These are phyloP conservation scores for Hermaeophaga mercurialis DNA, from an alignment of 2,888 invertebrate species.

Conservation along the genomic window DNA sequence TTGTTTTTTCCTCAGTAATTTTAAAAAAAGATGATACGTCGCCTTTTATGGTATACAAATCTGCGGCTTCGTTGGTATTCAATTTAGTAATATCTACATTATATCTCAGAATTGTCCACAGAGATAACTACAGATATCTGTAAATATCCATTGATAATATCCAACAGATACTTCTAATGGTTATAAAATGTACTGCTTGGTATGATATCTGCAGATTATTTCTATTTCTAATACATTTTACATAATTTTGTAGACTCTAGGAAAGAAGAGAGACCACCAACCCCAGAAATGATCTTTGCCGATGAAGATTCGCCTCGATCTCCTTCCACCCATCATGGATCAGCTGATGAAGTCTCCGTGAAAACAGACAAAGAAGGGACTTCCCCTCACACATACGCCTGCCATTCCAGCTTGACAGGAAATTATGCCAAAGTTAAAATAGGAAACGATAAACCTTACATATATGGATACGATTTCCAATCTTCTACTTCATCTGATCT, in stretches of 20 bases:
- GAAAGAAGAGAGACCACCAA: neutral
- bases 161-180: too few species aligned
- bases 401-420: constrained; percentile 50
- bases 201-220: too few species aligned
- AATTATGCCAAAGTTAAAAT: constrained; percentile 39
- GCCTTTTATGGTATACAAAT: too few species aligned
- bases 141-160: too few species aligned
- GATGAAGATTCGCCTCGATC: constrained; percentile 6
- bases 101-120: too few species aligned
- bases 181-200: too few species aligned
- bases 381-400: constrained; percentile 42
- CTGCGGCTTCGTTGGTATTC: too few species aligned
- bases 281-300: neutral
- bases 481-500: constrained; percentile 43
- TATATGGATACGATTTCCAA: constrained; percentile 53
- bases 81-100: too few species aligned
- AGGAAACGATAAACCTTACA: constrained; percentile 40
- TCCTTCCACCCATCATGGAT: neutral
- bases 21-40: too few species aligned
- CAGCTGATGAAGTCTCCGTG: constrained; percentile 17
- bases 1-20: too few species aligned
- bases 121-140: too few species aligned
- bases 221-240: too few species aligned
- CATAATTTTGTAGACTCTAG: constrained; percentile 1
- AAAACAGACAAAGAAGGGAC: constrained; percentile 17